Evolutionary conservation across 2,113 vertebrate genomes (phyloP).

Genomic region (Ammodytes dubius): DNA sequence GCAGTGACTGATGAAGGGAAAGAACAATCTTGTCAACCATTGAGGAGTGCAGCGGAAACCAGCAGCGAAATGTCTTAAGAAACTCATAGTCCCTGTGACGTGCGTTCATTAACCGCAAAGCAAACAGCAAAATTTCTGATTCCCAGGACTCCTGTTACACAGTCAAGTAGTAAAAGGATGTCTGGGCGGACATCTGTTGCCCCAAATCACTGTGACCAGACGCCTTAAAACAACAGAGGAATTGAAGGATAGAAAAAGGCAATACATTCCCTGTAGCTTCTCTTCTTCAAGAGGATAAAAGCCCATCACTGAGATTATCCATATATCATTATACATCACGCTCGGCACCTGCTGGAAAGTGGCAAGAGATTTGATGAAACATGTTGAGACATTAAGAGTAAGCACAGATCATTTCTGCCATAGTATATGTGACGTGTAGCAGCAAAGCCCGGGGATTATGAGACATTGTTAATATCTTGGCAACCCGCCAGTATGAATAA

Average conservation of each 20-base stretch:
- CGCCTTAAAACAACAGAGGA: constrained; percentile 1
- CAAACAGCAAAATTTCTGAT: constrained; percentile 26
- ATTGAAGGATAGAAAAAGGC: constrained; percentile 43
- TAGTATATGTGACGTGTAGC: background rate
- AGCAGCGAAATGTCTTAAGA: constrained; percentile 30
- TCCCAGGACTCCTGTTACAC: constrained; percentile 43
- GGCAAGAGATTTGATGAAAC: constrained; percentile 24
- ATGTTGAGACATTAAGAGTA: background rate
- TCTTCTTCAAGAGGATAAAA: constrained; percentile 37
- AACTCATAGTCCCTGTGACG: constrained; percentile 29
- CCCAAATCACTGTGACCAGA: constrained; percentile 51
- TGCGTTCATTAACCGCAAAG: constrained; percentile 31
- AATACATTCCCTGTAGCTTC: constrained; percentile 21
- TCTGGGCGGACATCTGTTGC: constrained; percentile 54
- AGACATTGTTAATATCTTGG: constrained; percentile 4
- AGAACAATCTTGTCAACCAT: constrained; percentile 40
- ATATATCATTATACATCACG: constrained; percentile 47
- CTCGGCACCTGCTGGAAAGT: constrained; percentile 44
- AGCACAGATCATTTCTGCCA: constrained; percentile 13
- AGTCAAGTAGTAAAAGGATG: constrained; percentile 33
- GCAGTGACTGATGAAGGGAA: constrained; percentile 17
- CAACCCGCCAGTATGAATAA: constrained; percentile 7
- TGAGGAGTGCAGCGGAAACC: constrained; percentile 40
- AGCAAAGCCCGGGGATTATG: constrained; percentile 3
- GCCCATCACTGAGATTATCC: constrained; percentile 40